Percentiles rank a stretch among this genome's conserved stretches.
These are phyloP conservation scores for Aelia acuminata DNA, from an alignment of 2,888 invertebrate species.

Conservation along the genomic window DNA sequence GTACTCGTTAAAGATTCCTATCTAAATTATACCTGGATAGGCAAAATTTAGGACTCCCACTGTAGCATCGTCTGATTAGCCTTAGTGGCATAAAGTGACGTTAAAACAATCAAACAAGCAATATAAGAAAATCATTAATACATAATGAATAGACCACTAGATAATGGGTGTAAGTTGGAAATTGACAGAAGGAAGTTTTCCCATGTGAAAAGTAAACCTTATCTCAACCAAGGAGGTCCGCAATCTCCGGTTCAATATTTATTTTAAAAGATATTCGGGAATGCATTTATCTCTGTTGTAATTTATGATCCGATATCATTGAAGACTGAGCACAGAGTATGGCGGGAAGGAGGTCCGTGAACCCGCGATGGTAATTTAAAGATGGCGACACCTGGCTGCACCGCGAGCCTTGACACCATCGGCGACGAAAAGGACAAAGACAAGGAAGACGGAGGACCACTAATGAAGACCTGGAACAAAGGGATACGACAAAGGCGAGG, in stretches of 20 bases:
- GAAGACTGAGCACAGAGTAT: not conserved
- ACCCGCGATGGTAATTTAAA: not conserved
- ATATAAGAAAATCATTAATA: too few species aligned
- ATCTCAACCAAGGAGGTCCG: not conserved
- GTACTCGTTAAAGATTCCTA: too few species aligned
- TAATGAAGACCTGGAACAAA: constrained; percentile 48
- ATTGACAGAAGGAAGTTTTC: not conserved
- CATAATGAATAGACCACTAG: too few species aligned
- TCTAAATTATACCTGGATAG: too few species aligned
- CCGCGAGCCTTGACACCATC: constrained; percentile 16
- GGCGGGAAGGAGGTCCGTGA: not conserved
- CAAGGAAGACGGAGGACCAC: constrained; percentile 15
- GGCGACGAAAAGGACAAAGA: constrained; percentile 45
- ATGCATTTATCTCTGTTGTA: not conserved
- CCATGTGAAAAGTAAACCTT: not conserved
- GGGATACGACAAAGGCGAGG: constrained; percentile 15
- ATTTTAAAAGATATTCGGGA: not conserved
- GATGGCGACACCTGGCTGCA: constrained; percentile 1
- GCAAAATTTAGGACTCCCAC: too few species aligned
- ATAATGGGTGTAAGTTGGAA: not conserved
- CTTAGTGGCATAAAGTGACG: too few species aligned
- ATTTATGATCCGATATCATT: not conserved
- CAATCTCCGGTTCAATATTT: not conserved
- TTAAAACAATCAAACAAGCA: too few species aligned
- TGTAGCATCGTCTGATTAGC: too few species aligned